Base-by-base conservation (phyloP, 2,888 invertebrate genomes). In the Philopedon plagiatum region DNA sequence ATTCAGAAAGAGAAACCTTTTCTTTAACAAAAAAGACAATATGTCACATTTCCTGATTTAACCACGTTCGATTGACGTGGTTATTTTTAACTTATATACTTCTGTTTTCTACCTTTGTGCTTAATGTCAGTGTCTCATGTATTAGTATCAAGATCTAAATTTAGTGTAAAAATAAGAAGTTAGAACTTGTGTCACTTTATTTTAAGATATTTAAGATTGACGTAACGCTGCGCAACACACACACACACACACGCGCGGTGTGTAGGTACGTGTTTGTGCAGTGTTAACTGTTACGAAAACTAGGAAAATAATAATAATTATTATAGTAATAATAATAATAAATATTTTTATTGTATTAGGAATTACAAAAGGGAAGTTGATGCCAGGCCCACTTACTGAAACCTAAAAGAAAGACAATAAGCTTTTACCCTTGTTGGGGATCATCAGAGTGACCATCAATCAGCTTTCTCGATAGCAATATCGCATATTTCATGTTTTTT, bases 81-180 rank as follows among this genome's bases (percentile, higher is more conserved):
- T 54, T 54, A 54, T 54, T 54, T 54, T 54, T 26, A 54, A 13
- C 51, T 15, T 54, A 29, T 29, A 54, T 29, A 29, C 13, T 54
- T 54, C 29, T 54, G 29, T 54, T 54, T 54, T 54, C 29, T 54
- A 29, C 29, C 29, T 54, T 54, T 54, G 29, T 26, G 51, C 29
- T 9, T 54, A 54, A 54, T 54, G 51, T 54, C 51, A 54, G 29
- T 54, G 51, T 54, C 51, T 54, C 51, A 54, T 54, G 51, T 29
- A 29, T 29, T 15, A 54, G 51, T 54, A 54, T 29, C 51, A 29
- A 23, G 29, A 29, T 29, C 29, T 54, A 54, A 54, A 54, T 29
- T 29, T 54, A 54, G 29, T 18, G n/a, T 18, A 9, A 54, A 54
- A 54, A 54, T 54, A 54, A 54, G 51, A 54, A 54, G 26, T 29